Evolutionary conservation across 2,113 vertebrate genomes (phyloP), one percentile per base, ranked within the genome.

Genomic region (Sylvia atricapilla): DNA sequence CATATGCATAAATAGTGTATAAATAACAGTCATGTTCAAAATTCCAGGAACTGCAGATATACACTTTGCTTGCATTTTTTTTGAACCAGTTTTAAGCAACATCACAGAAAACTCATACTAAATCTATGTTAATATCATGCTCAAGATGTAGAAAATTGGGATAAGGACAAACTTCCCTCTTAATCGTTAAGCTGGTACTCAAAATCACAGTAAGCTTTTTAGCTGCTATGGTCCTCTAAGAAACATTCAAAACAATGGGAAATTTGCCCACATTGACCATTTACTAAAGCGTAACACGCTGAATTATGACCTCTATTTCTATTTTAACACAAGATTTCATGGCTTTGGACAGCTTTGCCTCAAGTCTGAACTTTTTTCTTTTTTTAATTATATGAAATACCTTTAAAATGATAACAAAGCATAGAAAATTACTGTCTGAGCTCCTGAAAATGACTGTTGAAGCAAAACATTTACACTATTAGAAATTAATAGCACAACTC

Each of bases 401-500:
- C 73, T 94, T 95, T 89, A 67, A 90, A 84, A 96, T 81, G 16
- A 93, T 92, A 96, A 94, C 81, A 84, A 94, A 95, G 78, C 90
- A 89, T 69, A 90, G 75, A 92, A 97, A 96, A 96, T 92, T 90
- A 97, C 93, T 89, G 50, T 69, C 84, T 90, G 89, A 87, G 39
- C 93, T 97, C 89, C 91, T 96, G 94, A 96, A 98, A 97, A 94
- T 74, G 95, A 96, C 96, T 96, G 95, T 53, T 97, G 98, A 97
- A 98, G 97, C 97, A 98, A 98, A 98, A 98, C 97, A 98, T 98
- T 99, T 98, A 98, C 98, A 98, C 97, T 97, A 98, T 98, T 99
- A 98, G 97, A 98, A 98, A 98, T 99, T 98, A 99, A 98, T 99
- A 99, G 98, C 97, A 97, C 94, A 97, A 97, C 98, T 99, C 97